Evolutionary conservation across 2,113 vertebrate species (phyloP).

Genomic region (Speoplatyrhinus poulsoni): DNA sequence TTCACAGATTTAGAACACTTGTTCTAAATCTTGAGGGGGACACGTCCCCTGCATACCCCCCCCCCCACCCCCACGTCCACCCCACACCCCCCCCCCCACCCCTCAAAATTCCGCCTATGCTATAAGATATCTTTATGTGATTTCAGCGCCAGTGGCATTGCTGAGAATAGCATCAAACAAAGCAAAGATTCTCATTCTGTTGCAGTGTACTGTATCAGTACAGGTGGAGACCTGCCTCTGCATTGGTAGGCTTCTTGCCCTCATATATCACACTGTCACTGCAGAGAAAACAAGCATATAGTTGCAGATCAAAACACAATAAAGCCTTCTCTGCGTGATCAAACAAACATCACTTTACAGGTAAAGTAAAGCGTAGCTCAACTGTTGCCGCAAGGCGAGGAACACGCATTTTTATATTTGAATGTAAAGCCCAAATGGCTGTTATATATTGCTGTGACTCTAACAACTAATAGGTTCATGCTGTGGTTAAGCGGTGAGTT

Average conservation of each 20-base stretch:
- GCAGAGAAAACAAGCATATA: constrained; percentile 46
- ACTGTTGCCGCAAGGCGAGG: no score
- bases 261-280: constrained; percentile 59
- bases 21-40: no score
- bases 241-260: constrained; percentile 47
- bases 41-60: not conserved
- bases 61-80: not conserved
- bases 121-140: constrained; percentile 18
- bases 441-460: no score
- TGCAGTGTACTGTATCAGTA: not conserved
- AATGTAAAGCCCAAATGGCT: no score
- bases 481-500: no score
- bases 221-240: constrained; percentile 53
- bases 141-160: constrained; percentile 44
- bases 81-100: not conserved
- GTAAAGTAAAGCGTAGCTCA: not conserved
- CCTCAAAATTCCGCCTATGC: no score
- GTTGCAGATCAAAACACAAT: constrained; percentile 33
- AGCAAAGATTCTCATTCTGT: constrained; percentile 33
- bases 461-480: no score
- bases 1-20: no score
- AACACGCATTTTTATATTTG: no score
- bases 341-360: not conserved
- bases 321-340: constrained; percentile 22
- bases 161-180: constrained; percentile 60